A percentile compares a stretch with the other conserved stretches of the same genome.
phyloP scores from a whole-genome alignment of 2,797 vertebrate species.

The Setipinna tenuifilis region DNA sequence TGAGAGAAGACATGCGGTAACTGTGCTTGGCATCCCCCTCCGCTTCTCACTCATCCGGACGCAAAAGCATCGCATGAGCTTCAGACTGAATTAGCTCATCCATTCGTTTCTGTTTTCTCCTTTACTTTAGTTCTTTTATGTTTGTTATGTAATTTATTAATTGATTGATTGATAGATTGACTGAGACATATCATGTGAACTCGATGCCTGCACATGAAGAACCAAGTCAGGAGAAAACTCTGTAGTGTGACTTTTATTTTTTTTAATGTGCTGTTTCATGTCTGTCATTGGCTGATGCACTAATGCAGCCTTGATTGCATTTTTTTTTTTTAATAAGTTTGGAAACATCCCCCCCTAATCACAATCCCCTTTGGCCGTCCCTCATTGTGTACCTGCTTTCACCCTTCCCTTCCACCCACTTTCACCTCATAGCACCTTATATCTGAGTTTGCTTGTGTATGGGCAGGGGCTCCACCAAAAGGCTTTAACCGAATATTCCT shows the following conservation, averaged over 20 bases:
- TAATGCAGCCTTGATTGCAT: conserved; percentile 47
- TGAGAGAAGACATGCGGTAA: conserved; percentile 82
- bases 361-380: conserved; percentile 34
- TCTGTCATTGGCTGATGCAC: conserved; percentile 55
- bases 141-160: conserved; percentile 37
- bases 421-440: conserved; percentile 45
- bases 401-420: conserved; percentile 16
- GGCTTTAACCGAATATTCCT: conserved; percentile 33
- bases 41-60: conserved; percentile 14
- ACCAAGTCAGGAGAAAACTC: conserved; percentile 23
- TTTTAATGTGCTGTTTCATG: conserved; percentile 41
- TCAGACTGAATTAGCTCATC: conserved; percentile 70
- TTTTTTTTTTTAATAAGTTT: conserved; percentile 41
- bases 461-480: conserved; percentile 54
- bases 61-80: conserved; percentile 78
- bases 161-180: conserved; percentile 64
- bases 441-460: conserved; percentile 61
- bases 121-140: neutral
- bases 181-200: conserved; percentile 66
- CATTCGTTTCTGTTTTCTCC: conserved; percentile 57
- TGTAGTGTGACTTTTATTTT: neutral
- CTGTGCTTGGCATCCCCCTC: conserved; percentile 68
- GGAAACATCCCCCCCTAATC: conserved; percentile 44
- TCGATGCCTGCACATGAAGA: conserved; percentile 65
- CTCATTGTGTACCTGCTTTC: conserved; percentile 52